A percentile compares a stretch with the other conserved stretches of the same genome.
phyloP scores from a whole-genome alignment of 1,140 invertebrate species.

The Brachystomella parvula region DNA sequence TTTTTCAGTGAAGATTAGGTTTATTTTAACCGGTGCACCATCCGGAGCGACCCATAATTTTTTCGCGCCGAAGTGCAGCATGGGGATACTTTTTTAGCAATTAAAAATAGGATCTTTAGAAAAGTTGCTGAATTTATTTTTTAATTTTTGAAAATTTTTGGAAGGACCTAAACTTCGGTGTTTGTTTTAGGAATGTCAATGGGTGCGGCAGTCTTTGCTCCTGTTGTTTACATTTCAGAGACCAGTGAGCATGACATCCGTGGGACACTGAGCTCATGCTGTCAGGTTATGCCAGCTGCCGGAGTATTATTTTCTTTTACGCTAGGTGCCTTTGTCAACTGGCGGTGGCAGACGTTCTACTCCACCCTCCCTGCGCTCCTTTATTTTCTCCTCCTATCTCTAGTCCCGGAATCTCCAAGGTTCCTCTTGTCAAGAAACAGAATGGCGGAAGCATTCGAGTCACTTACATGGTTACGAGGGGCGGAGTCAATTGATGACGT shows the following conservation, averaged over 20 bases:
- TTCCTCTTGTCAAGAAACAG: slow-evolving; percentile 57
- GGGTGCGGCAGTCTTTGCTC: slow-evolving; percentile 57
- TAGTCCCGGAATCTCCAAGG: slow-evolving; percentile 60
- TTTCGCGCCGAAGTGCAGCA: too few relatives aligned
- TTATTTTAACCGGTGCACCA: too few relatives aligned
- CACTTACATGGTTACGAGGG: slow-evolving; percentile 58
- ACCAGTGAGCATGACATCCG: slow-evolving; percentile 67
- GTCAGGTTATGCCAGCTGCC: background rate
- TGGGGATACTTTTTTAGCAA: too few relatives aligned
- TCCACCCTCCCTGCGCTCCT: background rate
- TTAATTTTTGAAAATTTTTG: background rate
- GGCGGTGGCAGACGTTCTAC: slow-evolving; percentile 1
- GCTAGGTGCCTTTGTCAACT: slow-evolving; percentile 9
- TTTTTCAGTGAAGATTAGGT: too few relatives aligned
- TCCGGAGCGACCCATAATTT: too few relatives aligned
- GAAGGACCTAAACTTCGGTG: background rate
- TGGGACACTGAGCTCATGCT: slow-evolving; percentile 51
- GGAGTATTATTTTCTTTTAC: slow-evolving; percentile 1
- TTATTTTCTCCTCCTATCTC: slow-evolving; percentile 45
- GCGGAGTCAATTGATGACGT: background rate
- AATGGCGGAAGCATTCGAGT: slow-evolving; percentile 53
- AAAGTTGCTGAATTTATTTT: background rate
- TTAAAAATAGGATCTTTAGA: too few relatives aligned
- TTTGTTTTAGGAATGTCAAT: slow-evolving; percentile 46
- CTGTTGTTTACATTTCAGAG: slow-evolving; percentile 72